Conservation (phyloP, 2,888 invertebrate genomes). For the Aphrophora alni region DNA sequence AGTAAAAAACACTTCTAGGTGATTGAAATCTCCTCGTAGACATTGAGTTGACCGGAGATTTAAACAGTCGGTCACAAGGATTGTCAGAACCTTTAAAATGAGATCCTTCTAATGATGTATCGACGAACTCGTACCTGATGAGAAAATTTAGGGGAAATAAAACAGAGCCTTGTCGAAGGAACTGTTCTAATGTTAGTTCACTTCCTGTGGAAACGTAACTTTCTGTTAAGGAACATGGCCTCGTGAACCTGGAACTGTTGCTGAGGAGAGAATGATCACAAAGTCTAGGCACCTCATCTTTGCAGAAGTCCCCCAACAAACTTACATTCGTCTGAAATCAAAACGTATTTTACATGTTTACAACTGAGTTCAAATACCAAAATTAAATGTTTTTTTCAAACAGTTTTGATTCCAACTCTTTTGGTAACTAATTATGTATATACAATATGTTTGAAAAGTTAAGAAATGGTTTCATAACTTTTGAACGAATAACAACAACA, state of each 20-base stretch:
- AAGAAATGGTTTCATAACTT: no score
- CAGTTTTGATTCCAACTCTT: no score
- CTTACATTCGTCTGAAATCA: slow-evolving; percentile 59
- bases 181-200: slow-evolving; percentile 78
- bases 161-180: slow-evolving; percentile 78
- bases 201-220: slow-evolving; percentile 79
- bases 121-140: slow-evolving; percentile 83
- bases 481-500: no score
- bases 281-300: slow-evolving; percentile 67
- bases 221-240: slow-evolving; percentile 73
- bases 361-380: no score
- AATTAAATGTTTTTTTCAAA: no score
- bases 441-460: no score
- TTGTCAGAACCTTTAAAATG: slow-evolving; percentile 65
- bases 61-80: slow-evolving; percentile 66
- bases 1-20: slow-evolving; percentile 81
- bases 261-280: slow-evolving; percentile 77
- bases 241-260: slow-evolving; percentile 72
- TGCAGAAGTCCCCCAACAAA: slow-evolving; percentile 76
- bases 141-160: slow-evolving; percentile 79
- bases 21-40: slow-evolving; percentile 68
- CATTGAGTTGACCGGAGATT: slow-evolving; percentile 52
- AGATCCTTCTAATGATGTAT: slow-evolving; percentile 71
- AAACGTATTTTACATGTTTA: no score
- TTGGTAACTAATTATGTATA: no score